Evolutionary conservation across 2,113 vertebrate genomes (phyloP).

Genomic region (human (Homo sapiens)): GRCh38 chr4:79689001-79689500

Average conservation of each 20-base stretch:
- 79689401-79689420: not conserved
- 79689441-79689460: not conserved
- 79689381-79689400: not conserved
- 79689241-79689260: not conserved
- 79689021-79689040: constrained; percentile 34
- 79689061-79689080: not conserved
- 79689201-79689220: not conserved
- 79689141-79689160: not conserved
- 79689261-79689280: not conserved
- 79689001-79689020: not conserved
- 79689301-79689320: not conserved
- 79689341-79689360: not conserved
- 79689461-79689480: not conserved
- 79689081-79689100: not conserved
- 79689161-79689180: not conserved
- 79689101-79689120: not conserved
- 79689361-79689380: not conserved
- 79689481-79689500: not conserved
- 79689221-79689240: not conserved
- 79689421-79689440: not conserved
- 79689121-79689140: not conserved
- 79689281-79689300: not conserved
- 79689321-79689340: not conserved
- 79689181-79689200: not conserved
- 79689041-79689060: not conserved